Evolutionary conservation across 2,797 vertebrate genomes (phyloP).

Genomic region (Bovichtus variegatus): DNA sequence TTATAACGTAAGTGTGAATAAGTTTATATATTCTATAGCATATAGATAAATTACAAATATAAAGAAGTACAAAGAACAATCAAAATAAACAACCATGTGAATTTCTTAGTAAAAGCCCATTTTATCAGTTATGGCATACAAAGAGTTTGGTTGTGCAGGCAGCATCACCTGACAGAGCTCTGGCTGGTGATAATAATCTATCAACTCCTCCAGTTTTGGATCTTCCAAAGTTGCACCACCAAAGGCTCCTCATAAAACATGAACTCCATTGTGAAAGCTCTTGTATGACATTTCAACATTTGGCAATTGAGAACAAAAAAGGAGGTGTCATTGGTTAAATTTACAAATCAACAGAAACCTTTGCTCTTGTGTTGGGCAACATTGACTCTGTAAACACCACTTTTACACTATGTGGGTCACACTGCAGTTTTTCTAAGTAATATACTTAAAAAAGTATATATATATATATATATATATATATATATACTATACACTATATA

Average conservation of each 20-base stretch:
- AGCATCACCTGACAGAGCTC: neutral
- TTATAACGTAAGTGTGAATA: neutral
- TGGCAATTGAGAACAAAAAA: conserved; percentile 32
- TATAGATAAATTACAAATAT: neutral
- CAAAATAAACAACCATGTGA: too few relatives aligned
- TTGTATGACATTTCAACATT: conserved; percentile 16
- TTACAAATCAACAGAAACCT: conserved; percentile 60
- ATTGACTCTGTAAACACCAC: conserved; percentile 62
- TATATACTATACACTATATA: too few relatives aligned
- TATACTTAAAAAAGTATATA: neutral
- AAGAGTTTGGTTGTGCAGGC: neutral
- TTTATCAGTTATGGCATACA: neutral
- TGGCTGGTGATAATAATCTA: neutral
- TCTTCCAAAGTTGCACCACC: conserved; percentile 4
- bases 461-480: too few relatives aligned
- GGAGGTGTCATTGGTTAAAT: conserved; percentile 16
- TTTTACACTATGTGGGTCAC: neutral
- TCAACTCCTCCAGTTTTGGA: neutral
- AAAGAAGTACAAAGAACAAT: too few relatives aligned
- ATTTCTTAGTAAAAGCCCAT: too few relatives aligned
- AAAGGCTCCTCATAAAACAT: neutral
- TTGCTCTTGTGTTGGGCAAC: conserved; percentile 69
- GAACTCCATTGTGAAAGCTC: conserved; percentile 3
- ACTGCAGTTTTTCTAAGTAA: conserved; percentile 15
- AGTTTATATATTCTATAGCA: neutral